A percentile compares a stretch with the other conserved stretches of the same genome.
phyloP scores from a whole-genome alignment of 2,888 invertebrate genomes.

The Ethmia dodecea region DNA sequence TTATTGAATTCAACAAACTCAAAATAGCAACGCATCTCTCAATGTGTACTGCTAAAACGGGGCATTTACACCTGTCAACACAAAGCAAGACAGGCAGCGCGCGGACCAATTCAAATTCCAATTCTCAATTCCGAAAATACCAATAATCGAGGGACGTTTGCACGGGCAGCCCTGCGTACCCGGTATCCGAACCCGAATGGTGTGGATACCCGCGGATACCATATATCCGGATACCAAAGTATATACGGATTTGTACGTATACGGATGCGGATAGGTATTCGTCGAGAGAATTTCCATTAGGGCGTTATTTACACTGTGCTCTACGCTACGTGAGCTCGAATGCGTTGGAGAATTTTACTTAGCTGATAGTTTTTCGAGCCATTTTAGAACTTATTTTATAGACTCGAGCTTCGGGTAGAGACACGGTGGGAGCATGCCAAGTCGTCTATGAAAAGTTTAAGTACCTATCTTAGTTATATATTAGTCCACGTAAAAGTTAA shows the following conservation, averaged over 20 bases:
- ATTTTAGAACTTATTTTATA: no score
- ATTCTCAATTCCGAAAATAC: slow-evolving; percentile 41
- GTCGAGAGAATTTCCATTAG: slow-evolving; percentile 61
- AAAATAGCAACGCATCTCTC: not conserved
- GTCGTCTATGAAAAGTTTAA: no score
- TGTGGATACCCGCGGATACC: not conserved
- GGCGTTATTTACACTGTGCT: slow-evolving; percentile 60
- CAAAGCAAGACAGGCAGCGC: slow-evolving; percentile 32
- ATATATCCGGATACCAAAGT: no score
- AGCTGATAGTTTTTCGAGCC: slow-evolving; percentile 44
- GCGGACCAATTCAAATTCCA: slow-evolving; percentile 54
- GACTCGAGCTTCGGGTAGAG: no score
- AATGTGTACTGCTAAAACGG: not conserved
- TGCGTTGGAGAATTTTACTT: slow-evolving; percentile 39
- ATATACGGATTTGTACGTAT: no score
- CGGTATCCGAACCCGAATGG: not conserved
- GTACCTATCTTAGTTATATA: no score
- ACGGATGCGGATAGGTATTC: slow-evolving; percentile 26
- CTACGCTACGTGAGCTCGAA: slow-evolving; percentile 45
- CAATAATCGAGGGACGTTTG: not conserved
- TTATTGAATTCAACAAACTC: no score
- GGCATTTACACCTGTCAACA: slow-evolving; percentile 19
- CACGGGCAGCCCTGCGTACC: not conserved
- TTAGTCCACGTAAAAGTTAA: no score
- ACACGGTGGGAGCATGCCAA: no score